Evolutionary conservation across 2,888 invertebrate genomes (phyloP).

Genomic region (Invenusta paracnida): DNA sequence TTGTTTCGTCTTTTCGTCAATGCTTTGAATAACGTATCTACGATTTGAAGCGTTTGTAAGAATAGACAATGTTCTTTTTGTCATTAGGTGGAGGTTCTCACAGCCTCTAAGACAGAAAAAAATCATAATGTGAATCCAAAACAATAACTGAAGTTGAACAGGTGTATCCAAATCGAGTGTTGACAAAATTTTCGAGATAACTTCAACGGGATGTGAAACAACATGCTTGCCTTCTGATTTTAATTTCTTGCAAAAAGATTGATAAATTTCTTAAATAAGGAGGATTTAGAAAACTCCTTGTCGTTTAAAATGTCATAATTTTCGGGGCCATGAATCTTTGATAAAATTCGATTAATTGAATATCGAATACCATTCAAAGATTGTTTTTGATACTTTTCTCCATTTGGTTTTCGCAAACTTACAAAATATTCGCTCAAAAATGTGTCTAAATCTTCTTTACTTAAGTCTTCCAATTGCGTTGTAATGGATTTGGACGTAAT

Average conservation of each 20-base stretch:
- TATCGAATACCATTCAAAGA: neutral
- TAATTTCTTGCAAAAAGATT: neutral
- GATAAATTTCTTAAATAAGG: neutral
- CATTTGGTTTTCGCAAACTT: neutral
- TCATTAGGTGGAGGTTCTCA: too few relatives aligned
- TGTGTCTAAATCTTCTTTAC: neutral
- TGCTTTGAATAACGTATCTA: too few relatives aligned
- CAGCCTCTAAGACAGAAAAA: too few relatives aligned
- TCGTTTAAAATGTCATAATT: neutral
- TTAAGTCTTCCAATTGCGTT: neutral
- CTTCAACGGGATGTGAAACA: neutral
- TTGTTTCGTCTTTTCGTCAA: too few relatives aligned
- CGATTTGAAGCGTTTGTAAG: too few relatives aligned
- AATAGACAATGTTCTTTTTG: too few relatives aligned
- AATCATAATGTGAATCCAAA: neutral
- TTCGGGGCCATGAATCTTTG: neutral
- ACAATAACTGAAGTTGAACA: neutral
- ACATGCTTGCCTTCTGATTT: neutral
- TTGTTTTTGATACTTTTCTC: neutral
- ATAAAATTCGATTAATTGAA: neutral
- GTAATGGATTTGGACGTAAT: neutral
- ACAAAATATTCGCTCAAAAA: neutral
- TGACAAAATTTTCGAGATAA: neutral
- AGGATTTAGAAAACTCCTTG: neutral
- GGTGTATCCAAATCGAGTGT: neutral